phyloP scores from a whole-genome alignment of 1,140 invertebrate genomes.

The Protaetia brevitarsis region DNA sequence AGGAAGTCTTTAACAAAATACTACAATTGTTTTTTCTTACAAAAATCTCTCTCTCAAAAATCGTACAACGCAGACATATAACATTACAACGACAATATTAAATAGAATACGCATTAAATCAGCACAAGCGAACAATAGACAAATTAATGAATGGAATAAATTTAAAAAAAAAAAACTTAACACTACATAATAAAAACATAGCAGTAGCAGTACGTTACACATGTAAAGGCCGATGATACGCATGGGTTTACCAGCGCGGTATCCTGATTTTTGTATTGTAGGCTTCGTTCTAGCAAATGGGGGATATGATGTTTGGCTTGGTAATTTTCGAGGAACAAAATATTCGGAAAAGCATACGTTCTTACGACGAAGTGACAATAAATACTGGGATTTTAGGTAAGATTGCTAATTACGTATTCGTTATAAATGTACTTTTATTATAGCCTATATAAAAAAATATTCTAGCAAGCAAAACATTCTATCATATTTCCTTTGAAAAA shows the following conservation, averaged over 20 bases:
- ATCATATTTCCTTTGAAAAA: constrained; percentile 60
- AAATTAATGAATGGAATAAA: too few species aligned
- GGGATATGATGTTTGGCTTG: constrained; percentile 74
- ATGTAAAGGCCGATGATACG: neutral
- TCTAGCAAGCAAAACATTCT: constrained; percentile 51
- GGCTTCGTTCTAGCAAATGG: constrained; percentile 62
- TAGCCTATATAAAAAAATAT: constrained; percentile 56
- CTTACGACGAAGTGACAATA: constrained; percentile 47
- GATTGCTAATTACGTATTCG: constrained; percentile 55
- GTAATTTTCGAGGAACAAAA: constrained; percentile 61
- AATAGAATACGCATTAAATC: too few species aligned
- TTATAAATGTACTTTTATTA: constrained; percentile 53
- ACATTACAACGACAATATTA: too few species aligned
- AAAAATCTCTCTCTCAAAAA: too few species aligned
- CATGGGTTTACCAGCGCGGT: neutral
- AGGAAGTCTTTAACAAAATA: too few species aligned
- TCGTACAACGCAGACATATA: too few species aligned
- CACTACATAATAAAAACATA: too few species aligned
- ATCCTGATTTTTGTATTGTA: constrained; percentile 43
- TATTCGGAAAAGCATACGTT: constrained; percentile 54
- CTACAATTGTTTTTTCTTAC: too few species aligned
- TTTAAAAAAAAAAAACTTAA: too few species aligned
- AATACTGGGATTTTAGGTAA: constrained; percentile 51
- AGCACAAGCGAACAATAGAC: too few species aligned
- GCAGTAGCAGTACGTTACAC: neutral